Evolutionary conservation across 2,113 vertebrate genomes (phyloP).

Genomic region (Stegastes partitus): DNA sequence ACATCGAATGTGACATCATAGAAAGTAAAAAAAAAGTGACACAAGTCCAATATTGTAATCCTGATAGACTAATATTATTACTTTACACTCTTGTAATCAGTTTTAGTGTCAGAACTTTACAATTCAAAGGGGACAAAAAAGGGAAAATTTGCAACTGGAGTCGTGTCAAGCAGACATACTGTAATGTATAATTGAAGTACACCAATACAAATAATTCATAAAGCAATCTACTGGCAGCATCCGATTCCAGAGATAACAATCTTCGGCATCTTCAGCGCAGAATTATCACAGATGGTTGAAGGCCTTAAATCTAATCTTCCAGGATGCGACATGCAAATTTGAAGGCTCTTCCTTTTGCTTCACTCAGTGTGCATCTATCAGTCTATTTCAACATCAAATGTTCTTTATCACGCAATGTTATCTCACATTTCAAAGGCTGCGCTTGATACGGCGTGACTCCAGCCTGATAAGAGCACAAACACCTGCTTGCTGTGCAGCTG

Average conservation of each 20-base stretch:
- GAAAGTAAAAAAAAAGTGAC: background rate
- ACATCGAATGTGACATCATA: background rate
- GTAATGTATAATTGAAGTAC: slow-evolving; percentile 61
- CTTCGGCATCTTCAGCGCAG: slow-evolving; percentile 38
- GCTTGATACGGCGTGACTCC: slow-evolving; percentile 64
- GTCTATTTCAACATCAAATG: slow-evolving; percentile 68
- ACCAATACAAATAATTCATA: slow-evolving; percentile 65
- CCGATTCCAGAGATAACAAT: slow-evolving; percentile 44
- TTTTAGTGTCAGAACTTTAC: slow-evolving; percentile 21
- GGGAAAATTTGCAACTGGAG: slow-evolving; percentile 15
- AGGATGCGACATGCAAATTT: slow-evolving; percentile 61
- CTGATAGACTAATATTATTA: background rate
- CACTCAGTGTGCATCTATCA: slow-evolving; percentile 49
- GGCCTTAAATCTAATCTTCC: slow-evolving; percentile 62
- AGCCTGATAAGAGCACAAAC: slow-evolving; percentile 66
- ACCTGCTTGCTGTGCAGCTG: slow-evolving; percentile 61
- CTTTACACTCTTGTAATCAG: background rate
- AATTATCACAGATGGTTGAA: slow-evolving; percentile 60
- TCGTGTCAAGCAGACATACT: slow-evolving; percentile 39
- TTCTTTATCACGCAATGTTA: slow-evolving; percentile 54
- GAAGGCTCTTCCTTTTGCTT: slow-evolving; percentile 46
- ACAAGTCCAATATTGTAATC: background rate
- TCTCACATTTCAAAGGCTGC: slow-evolving; percentile 70
- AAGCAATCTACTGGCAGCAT: slow-evolving; percentile 58
- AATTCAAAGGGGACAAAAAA: slow-evolving; percentile 14